Percentiles rank a stretch among this genome's conserved stretches.
phyloP scores from a whole-genome alignment of 2,113 vertebrate species.

The Rallus limicola region DNA sequence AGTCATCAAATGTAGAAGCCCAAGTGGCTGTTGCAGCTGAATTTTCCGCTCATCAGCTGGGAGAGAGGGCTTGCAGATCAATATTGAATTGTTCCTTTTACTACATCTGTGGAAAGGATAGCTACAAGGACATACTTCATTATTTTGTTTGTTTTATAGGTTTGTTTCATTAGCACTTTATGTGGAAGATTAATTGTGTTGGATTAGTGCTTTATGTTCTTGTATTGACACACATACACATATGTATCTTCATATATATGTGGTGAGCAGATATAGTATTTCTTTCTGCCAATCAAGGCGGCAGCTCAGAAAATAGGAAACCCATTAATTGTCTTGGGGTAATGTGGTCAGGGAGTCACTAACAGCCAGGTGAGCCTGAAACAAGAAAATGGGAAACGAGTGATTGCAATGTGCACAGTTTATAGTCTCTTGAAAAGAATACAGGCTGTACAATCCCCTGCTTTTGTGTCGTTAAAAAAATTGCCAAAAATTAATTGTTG shows the following conservation, averaged over 20 bases:
- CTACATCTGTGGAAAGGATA: background rate
- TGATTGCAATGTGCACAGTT: background rate
- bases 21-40: background rate
- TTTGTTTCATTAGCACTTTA: background rate
- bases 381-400: background rate
- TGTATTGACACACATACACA: background rate
- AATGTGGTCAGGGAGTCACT: background rate
- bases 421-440: background rate
- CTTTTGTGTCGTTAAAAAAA: background rate
- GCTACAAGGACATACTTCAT: background rate
- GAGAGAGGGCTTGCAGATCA: background rate
- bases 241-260: background rate
- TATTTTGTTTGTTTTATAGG: background rate
- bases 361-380: background rate
- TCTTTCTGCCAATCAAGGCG: background rate
- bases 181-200: background rate
- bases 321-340: background rate
- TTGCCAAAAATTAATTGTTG: constrained; percentile 4
- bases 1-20: background rate
- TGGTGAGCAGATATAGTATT: background rate
- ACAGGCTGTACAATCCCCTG: background rate
- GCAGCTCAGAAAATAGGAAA: background rate
- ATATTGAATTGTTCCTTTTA: background rate
- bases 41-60: background rate
- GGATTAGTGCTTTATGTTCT: background rate